Base-by-base conservation (phyloP, 2,888 invertebrate genomes). In the Diogma glabrata region DNA sequence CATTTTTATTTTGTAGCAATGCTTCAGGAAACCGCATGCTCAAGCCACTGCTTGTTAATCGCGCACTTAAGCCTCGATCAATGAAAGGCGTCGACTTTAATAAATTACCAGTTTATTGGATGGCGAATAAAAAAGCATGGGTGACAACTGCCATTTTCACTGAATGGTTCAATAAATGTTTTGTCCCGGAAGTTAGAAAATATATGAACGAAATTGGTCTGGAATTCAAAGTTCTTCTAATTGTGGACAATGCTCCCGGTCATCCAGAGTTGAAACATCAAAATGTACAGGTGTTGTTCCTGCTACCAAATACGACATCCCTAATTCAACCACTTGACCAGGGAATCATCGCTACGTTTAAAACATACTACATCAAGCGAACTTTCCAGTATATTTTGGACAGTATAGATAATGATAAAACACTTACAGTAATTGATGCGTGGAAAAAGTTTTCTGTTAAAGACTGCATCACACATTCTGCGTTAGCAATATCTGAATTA, bases 211-310 rank as follows among this genome's bases (percentile, higher is more conserved):
- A 28, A 28, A 28, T 9, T 9, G 28, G 28, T 28, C 28, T 28
- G 10, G 28, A 9, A 28, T 28, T 28, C 28, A 28, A 28, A 28
- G 28, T 28, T 20, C 49, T 58, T 10, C 36, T 54, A 49, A 20
- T 56, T 14, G 17, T 57, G 20, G 53, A 54, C 38, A 55, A 55
- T 52, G 55, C 56, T 47, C 55, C 53, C 28, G 10, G 28, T 10
- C 28, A 28, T 28, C 10, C 28, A 28, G 8, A 28, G 7, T 28
- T 28, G 28, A 10, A 28, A 14, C 33, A 33, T 4, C n/a, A 33
- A 33, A 4, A 33, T 33, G 12, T 33, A 33, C 33, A 33, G 4
- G 33, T 33, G 12, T 33, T 33, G 10, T 33, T 33, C 33, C 33
- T 33, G 33, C 33, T 4, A 33, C 33, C 26, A 43, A 43, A 19